phyloP scores from a whole-genome alignment of 2,113 vertebrate genomes.

The Hyaena hyaena region DNA sequence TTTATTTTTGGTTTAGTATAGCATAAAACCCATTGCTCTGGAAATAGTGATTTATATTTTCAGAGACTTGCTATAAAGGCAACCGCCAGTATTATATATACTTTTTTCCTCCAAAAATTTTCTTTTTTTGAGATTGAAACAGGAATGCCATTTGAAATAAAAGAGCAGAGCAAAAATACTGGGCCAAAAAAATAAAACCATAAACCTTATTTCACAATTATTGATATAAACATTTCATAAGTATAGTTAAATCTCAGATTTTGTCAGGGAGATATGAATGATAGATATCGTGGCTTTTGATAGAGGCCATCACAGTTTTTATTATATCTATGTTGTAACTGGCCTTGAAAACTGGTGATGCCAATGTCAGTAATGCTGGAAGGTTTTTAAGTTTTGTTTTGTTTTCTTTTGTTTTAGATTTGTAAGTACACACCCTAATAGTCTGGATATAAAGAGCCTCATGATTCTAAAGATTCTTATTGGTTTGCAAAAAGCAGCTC shows the following conservation, averaged over 20 bases:
- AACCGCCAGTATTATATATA: background rate
- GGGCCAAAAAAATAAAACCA: background rate
- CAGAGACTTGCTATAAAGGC: background rate
- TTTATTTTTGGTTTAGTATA: background rate
- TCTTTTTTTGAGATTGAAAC: background rate
- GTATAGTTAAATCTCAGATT: background rate
- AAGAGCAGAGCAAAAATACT: background rate
- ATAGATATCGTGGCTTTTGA: background rate
- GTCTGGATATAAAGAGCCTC: background rate
- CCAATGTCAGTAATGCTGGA: background rate
- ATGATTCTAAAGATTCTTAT: background rate
- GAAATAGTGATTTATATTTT: background rate
- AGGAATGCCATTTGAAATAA: background rate
- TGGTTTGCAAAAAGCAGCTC: conserved; percentile 7
- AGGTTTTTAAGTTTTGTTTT: background rate
- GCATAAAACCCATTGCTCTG: background rate
- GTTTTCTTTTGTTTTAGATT: background rate
- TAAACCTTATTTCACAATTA: background rate
- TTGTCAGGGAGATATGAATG: background rate
- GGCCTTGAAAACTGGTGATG: background rate
- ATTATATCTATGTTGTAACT: background rate
- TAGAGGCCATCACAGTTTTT: background rate
- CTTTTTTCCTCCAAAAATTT: background rate
- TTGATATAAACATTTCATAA: background rate
- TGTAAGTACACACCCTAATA: background rate